Conservation (phyloP, 2,113 vertebrate species). For the Gambusia affinis region DNA sequence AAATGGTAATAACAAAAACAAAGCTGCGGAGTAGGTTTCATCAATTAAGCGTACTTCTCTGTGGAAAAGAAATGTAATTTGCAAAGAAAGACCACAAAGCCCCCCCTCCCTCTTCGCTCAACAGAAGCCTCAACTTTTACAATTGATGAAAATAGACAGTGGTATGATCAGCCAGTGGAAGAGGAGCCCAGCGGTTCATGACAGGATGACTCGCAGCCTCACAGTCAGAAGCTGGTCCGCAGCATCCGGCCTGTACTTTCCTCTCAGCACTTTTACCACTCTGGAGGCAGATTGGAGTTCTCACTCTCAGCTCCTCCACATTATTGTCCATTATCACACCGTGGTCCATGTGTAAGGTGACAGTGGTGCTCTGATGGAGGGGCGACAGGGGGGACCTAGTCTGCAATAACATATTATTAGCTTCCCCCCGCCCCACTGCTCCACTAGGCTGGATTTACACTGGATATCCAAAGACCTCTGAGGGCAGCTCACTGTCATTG, state of each 20-base stretch:
- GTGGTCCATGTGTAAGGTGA: slow-evolving; percentile 77
- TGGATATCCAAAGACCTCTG: slow-evolving; percentile 81
- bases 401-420: slow-evolving; percentile 86
- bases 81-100: slow-evolving; percentile 17
- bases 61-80: slow-evolving; percentile 45
- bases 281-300: slow-evolving; percentile 78
- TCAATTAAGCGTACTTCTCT: slow-evolving; percentile 43
- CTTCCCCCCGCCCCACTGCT: slow-evolving; percentile 77
- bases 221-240: slow-evolving; percentile 44
- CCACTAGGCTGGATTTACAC: slow-evolving; percentile 82
- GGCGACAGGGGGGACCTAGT: slow-evolving; percentile 76
- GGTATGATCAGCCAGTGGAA: slow-evolving; percentile 16
- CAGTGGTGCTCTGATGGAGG: slow-evolving; percentile 79
- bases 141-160: slow-evolving; percentile 44
- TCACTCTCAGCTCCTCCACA: slow-evolving; percentile 75
- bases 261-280: slow-evolving; percentile 71
- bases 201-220: slow-evolving; percentile 44
- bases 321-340: slow-evolving; percentile 84
- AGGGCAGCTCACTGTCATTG: slow-evolving; percentile 77
- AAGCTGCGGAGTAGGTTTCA: slow-evolving; percentile 42
- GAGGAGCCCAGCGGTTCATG: slow-evolving; percentile 42
- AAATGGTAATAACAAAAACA: slow-evolving; percentile 61
- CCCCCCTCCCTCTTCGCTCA: background rate
- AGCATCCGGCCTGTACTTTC: slow-evolving; percentile 56
- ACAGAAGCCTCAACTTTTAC: slow-evolving; percentile 7